Evolutionary conservation across 2,888 invertebrate species (phyloP).

Genomic region (Odontocerum albicorne): DNA sequence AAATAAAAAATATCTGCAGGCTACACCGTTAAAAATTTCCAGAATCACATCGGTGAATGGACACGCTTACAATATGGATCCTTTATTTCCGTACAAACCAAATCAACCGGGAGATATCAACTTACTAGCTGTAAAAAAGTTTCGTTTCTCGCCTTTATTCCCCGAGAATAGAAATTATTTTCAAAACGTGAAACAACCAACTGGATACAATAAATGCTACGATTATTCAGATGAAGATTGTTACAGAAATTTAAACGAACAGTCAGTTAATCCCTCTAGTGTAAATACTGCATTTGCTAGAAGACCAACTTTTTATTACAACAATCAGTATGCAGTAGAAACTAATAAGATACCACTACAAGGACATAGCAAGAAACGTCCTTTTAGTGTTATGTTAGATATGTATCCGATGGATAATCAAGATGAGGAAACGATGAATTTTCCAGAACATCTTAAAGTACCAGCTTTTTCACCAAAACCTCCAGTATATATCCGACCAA

Average conservation of each 20-base stretch:
- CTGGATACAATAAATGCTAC: neutral
- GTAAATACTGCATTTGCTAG: too few relatives aligned
- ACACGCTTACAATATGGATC: constrained; percentile 54
- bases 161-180: constrained; percentile 37
- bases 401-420: constrained; percentile 60
- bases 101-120: constrained; percentile 74
- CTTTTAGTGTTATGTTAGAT: constrained; percentile 67
- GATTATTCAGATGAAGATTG: neutral
- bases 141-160: constrained; percentile 46
- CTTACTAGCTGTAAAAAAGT: constrained; percentile 62
- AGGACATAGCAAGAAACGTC: constrained; percentile 48
- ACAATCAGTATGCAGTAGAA: neutral
- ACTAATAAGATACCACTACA: constrained; percentile 11
- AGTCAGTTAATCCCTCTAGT: too few relatives aligned
- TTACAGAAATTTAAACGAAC: neutral
- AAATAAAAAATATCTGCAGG: too few relatives aligned
- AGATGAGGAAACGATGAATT: constrained; percentile 40
- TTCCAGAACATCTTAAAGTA: constrained; percentile 41
- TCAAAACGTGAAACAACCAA: neutral
- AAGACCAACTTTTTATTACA: neutral
- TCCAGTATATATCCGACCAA: constrained; percentile 13
- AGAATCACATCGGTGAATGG: constrained; percentile 33
- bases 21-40: too few relatives aligned
- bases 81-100: constrained; percentile 71
- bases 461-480: too few relatives aligned